These are phyloP conservation scores for Arrhopalites spinosus DNA, from an alignment of 2,888 invertebrate species.

Conservation along the genomic window DNA sequence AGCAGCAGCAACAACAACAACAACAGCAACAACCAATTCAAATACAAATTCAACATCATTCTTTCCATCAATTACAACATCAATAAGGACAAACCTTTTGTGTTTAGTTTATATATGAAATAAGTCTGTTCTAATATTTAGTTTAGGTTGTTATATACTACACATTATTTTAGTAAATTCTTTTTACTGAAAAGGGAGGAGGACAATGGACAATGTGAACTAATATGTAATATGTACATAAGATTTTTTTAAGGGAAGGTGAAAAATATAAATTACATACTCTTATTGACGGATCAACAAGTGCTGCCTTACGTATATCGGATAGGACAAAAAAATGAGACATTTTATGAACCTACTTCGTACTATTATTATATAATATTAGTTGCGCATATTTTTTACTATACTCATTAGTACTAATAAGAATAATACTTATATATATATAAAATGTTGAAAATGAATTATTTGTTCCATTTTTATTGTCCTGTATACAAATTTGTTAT, in stretches of 20 bases:
- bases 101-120: not conserved
- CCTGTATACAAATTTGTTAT: not conserved
- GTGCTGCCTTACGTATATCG: not conserved
- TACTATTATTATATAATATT: not conserved
- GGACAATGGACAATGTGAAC: not conserved
- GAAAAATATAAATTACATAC: too few relatives aligned
- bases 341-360: not conserved
- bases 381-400: not conserved
- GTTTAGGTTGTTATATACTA: not conserved
- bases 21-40: conserved; percentile 13
- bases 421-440: too few relatives aligned
- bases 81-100: not conserved
- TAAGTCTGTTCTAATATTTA: not conserved
- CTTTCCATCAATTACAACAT: conserved; percentile 6
- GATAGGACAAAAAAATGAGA: not conserved
- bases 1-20: conserved; percentile 1
- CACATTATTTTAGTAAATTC: not conserved
- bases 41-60: conserved; percentile 27
- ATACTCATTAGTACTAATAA: too few relatives aligned
- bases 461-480: too few relatives aligned
- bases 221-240: too few relatives aligned
- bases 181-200: not conserved
- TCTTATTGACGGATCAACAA: not conserved
- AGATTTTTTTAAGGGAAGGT: too few relatives aligned
- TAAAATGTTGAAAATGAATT: too few relatives aligned